Evolutionary conservation across 2,797 vertebrate species (phyloP), one percentile per base, ranked within the genome.

Genomic region (Myioborus melanocephalus): DNA sequence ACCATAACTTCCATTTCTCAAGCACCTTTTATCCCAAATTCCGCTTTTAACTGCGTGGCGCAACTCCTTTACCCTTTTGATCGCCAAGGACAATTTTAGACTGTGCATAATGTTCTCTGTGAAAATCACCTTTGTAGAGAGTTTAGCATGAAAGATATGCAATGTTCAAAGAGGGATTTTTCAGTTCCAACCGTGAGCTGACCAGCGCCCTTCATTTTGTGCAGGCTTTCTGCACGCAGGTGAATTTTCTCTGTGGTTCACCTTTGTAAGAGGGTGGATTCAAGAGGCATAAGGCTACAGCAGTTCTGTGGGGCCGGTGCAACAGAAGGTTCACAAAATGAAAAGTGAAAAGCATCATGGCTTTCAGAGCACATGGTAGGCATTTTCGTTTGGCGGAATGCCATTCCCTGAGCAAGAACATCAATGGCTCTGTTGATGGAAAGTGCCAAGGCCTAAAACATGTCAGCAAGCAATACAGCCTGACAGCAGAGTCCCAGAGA

Each of bases 61-160:
- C 61, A 71, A 61, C 37, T 75, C 73, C 55, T 86, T 86, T 70
- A 49, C 63, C 39, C 89, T 90, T 95, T 86, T 8, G 5, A 83
- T 70, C 80, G 78, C 56, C n/a, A 37, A 82, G 28, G 71, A 71
- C 52, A 77, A 55, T 90, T 93, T 82, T 55, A 93, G 43, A 79
- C 63, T 55, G 34, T 57, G 68, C 53, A 26, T 77, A 70, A 76
- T 11, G 21, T 53, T 81, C 68, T 75, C 27, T 39, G 26, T 68
- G 83, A 90, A 91, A 90, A 93, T 57, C 49, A 79, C 70, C 70
- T 93, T 86, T 84, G 44, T 80, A 73, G 35, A 87, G 87, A 76
- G 66, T 78, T 81, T 64, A 88, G 55, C 77, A 64, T 17, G 57
- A 89, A 56, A 56, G 14, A 61, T n/a, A 20, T 0, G 1, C 20